Base-by-base conservation (phyloP, 2,797 vertebrate species). In the Glossophaga mutica region DNA sequence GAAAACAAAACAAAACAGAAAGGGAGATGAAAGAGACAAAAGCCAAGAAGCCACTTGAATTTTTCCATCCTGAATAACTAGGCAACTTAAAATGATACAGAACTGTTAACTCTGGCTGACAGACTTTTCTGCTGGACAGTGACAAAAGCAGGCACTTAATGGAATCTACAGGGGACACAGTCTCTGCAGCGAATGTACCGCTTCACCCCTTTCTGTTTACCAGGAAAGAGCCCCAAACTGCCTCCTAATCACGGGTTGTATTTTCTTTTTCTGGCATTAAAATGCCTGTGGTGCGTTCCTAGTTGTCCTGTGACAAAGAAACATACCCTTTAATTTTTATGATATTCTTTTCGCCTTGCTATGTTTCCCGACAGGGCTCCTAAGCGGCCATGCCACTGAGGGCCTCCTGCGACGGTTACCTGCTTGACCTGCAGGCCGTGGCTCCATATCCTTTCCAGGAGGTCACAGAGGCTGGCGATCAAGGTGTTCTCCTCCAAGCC, bases 371-470 rank as follows among this genome's bases (percentile, higher is more conserved):
- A 11, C 1, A 77, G 46, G 34, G n/a, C 11, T 68, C 62, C 79
- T 46, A 29, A 14, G 1, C 1, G 8, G 11, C 19, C 50, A 8
- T 3, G 50, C 24, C 55, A 11, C 44, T 14, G 57, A 32, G 68
- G 44, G 15, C 15, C 39, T 88, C 34, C 26, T 29, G 48, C 37
- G 9, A 8, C 6, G 3, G 3, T 97, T 97, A 99, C 99, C 99
- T 99, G 99, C 98, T 99, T 99, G 96, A 99, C 98, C 96, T 99
- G 99, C 94, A 99, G 98, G 34, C 99, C 99, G 0, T 99, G 99
- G 97, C 99, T 99, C 99, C 99, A 99, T 97, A 99, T 99, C 97
- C 99, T 99, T 98, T 99, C 99, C 93, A 99, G 98, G 3, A 99
- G 98, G 98, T 99, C 99, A 97, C 99, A 99, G 95, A 99, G 99